Evolutionary conservation across 2,113 vertebrate genomes (phyloP).

Genomic region (Callospermophilus lateralis): DNA sequence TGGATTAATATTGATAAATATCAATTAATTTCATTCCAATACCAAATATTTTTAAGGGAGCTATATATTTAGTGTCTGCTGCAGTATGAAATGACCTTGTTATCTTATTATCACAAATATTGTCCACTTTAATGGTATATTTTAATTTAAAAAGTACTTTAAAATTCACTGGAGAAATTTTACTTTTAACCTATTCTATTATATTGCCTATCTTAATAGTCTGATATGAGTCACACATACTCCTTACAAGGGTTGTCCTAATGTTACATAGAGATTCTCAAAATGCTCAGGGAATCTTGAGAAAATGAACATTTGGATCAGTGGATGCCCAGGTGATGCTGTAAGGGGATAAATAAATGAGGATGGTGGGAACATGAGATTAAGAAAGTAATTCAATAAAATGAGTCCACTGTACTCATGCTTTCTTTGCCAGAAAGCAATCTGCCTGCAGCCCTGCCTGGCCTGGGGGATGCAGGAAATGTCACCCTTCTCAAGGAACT

Average conservation of each 20-base stretch:
- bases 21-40: neutral
- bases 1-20: neutral
- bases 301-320: neutral
- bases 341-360: too few species aligned
- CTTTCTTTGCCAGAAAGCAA: too few species aligned
- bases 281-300: neutral
- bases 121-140: neutral
- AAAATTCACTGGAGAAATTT: neutral
- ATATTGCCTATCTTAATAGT: neutral
- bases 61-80: neutral
- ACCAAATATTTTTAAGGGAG: neutral
- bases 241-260: neutral
- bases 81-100: neutral
- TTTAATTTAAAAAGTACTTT: neutral
- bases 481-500: too few species aligned
- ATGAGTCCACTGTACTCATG: too few species aligned
- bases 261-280: neutral
- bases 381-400: too few species aligned
- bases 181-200: neutral
- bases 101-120: neutral
- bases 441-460: too few species aligned
- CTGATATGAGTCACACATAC: neutral
- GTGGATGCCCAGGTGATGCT: too few species aligned
- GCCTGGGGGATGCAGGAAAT: too few species aligned
- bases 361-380: too few species aligned